Evolutionary conservation across 2,113 vertebrate genomes (phyloP).

Genomic region (Hystrix cristata): DNA sequence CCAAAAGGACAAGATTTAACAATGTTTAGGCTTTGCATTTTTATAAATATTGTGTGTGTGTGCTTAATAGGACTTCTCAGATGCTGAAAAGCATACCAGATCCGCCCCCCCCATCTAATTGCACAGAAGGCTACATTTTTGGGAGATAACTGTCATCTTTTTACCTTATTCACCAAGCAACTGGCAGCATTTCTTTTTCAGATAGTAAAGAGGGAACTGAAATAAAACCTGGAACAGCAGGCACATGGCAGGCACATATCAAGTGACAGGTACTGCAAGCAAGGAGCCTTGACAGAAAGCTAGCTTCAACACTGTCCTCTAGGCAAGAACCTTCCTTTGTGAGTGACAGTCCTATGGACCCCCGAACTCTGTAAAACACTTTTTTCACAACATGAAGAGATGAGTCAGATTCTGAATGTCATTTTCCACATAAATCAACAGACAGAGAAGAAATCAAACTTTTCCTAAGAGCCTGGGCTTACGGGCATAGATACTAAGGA

Average conservation of each 20-base stretch:
- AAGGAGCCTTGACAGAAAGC: constrained; percentile 12
- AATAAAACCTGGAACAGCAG: constrained; percentile 52
- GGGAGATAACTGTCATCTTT: constrained; percentile 4
- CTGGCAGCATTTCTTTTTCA: constrained; percentile 42
- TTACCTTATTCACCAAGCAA: constrained; percentile 45
- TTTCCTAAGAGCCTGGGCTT: background rate
- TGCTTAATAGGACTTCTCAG: constrained; percentile 48
- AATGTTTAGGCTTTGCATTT: constrained; percentile 26
- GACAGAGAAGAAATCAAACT: background rate
- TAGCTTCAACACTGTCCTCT: constrained; percentile 36
- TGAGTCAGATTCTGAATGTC: constrained; percentile 7
- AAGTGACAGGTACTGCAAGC: constrained; percentile 5
- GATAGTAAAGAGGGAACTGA: constrained; percentile 18
- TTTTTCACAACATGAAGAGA: constrained; percentile 24
- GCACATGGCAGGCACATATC: background rate
- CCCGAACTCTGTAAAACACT: background rate
- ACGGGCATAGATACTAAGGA: background rate
- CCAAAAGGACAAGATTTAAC: constrained; percentile 51
- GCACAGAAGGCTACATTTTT: background rate
- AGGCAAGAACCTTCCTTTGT: background rate
- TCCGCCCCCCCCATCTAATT: background rate
- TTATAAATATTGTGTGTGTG: constrained; percentile 21
- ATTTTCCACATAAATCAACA: constrained; percentile 20
- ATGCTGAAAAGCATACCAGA: background rate
- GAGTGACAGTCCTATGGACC: background rate